Conservation (phyloP, 2,888 invertebrate genomes). For the Belgica antarctica region DNA sequence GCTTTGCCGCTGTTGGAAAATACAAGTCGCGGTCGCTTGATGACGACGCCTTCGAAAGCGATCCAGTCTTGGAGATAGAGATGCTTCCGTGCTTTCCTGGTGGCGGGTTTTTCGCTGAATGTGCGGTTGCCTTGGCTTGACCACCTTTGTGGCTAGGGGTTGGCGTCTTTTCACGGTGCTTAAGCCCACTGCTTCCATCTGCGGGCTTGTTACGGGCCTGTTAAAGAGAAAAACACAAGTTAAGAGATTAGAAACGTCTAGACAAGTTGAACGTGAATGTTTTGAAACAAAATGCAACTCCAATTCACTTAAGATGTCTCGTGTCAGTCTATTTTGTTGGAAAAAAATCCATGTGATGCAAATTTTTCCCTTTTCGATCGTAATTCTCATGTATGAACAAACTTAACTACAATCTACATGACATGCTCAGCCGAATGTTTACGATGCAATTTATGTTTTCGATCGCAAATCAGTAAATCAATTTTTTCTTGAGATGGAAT, state of each 20-base stretch:
- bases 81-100: constrained; percentile 59
- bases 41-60: constrained; percentile 26
- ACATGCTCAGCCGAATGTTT: no score
- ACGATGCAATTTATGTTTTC: background rate
- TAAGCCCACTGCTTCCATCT: constrained; percentile 71
- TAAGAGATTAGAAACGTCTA: background rate
- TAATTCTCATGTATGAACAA: no score
- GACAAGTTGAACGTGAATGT: background rate
- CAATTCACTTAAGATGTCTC: background rate
- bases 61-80: constrained; percentile 34
- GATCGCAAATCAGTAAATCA: background rate
- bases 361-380: background rate
- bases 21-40: constrained; percentile 18
- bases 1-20: constrained; percentile 45
- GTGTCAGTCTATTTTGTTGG: background rate
- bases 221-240: constrained; percentile 39
- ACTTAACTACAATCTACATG: no score
- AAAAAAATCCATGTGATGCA: background rate
- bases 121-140: constrained; percentile 62
- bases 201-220: constrained; percentile 81
- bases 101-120: constrained; percentile 56
- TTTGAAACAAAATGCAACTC: background rate
- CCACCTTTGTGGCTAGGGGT: constrained; percentile 60
- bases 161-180: constrained; percentile 59
- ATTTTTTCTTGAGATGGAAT: background rate